These are phyloP conservation scores for Drosophila rufa DNA, from an alignment of 1,140 invertebrate genomes.

Conservation along the genomic window DNA sequence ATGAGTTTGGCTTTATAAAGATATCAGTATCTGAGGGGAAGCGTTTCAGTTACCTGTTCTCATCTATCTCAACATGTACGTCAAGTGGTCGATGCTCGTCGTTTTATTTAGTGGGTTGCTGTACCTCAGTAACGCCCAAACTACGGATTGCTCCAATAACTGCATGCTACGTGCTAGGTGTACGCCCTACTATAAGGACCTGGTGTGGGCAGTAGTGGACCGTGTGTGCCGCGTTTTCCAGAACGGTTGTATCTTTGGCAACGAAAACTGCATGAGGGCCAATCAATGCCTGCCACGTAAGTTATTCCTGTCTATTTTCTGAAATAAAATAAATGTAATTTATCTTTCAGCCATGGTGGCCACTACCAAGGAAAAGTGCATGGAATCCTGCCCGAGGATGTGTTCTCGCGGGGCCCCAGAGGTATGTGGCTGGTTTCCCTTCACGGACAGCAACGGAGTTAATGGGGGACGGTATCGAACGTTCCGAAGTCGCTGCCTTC, in stretches of 20 bases:
- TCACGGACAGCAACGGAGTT: slow-evolving; percentile 17
- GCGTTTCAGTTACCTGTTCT: slow-evolving; percentile 17
- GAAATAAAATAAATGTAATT: background rate
- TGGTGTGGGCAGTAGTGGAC: slow-evolving; percentile 45
- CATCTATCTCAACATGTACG: background rate
- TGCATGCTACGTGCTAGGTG: slow-evolving; percentile 31
- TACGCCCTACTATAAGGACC: slow-evolving; percentile 36
- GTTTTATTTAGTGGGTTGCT: slow-evolving; percentile 11
- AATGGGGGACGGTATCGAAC: background rate
- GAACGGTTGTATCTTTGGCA: slow-evolving; percentile 53
- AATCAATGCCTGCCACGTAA: slow-evolving; percentile 55
- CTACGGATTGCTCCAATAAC: slow-evolving; percentile 23
- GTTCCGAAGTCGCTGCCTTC: slow-evolving; percentile 33
- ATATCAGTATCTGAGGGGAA: background rate
- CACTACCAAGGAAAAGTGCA: slow-evolving; percentile 18
- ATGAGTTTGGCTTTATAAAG: slow-evolving; percentile 13
- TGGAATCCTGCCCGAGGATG: slow-evolving; percentile 26
- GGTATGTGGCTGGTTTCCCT: slow-evolving; percentile 46
- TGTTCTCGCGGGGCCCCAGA: slow-evolving; percentile 1
- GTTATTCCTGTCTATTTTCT: background rate
- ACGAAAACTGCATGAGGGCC: slow-evolving; percentile 44
- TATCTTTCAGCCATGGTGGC: slow-evolving; percentile 15
- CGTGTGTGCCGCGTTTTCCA: slow-evolving; percentile 50
- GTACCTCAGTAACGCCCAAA: slow-evolving; percentile 17
- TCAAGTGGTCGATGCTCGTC: slow-evolving; percentile 11